Conservation (phyloP, 1,140 invertebrate genomes). For the Bombus cullumanus region DNA sequence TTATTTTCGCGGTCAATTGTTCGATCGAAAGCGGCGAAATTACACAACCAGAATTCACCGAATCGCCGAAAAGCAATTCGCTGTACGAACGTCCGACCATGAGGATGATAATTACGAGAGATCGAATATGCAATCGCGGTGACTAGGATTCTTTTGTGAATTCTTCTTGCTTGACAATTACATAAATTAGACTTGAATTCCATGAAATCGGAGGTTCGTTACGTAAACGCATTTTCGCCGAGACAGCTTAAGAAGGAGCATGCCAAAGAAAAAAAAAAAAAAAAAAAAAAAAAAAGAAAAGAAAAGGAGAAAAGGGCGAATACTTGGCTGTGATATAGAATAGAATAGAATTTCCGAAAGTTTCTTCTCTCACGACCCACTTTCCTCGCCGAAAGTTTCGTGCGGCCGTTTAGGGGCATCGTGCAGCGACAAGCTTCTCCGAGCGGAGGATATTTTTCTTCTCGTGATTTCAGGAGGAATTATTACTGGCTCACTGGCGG, state of each 20-base stretch:
- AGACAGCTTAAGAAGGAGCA: background rate
- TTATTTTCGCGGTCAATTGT: background rate
- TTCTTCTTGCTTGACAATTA: background rate
- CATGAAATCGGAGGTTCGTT: background rate
- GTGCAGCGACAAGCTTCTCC: conserved; percentile 40
- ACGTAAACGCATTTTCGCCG: background rate
- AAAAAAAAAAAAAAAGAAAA: too few species aligned
- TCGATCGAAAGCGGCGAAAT: conserved; percentile 4
- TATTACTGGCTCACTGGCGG: conserved; percentile 44
- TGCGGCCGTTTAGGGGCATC: conserved; percentile 14
- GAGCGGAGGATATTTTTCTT: conserved; percentile 54
- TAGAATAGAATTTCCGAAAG: conserved; percentile 59
- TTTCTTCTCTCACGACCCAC: conserved; percentile 46
- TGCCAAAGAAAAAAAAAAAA: background rate
- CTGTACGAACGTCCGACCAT: too few species aligned
- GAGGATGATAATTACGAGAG: background rate
- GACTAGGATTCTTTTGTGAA: background rate
- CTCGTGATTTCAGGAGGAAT: conserved; percentile 46
- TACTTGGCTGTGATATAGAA: conserved; percentile 20
- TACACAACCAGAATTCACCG: background rate
- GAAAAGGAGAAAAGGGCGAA: background rate
- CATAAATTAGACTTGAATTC: background rate
- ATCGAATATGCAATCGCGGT: background rate
- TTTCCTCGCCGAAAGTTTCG: conserved; percentile 50
- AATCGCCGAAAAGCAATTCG: background rate